Conservation (phyloP, 1,140 invertebrate species). For the Euura lappo region DNA sequence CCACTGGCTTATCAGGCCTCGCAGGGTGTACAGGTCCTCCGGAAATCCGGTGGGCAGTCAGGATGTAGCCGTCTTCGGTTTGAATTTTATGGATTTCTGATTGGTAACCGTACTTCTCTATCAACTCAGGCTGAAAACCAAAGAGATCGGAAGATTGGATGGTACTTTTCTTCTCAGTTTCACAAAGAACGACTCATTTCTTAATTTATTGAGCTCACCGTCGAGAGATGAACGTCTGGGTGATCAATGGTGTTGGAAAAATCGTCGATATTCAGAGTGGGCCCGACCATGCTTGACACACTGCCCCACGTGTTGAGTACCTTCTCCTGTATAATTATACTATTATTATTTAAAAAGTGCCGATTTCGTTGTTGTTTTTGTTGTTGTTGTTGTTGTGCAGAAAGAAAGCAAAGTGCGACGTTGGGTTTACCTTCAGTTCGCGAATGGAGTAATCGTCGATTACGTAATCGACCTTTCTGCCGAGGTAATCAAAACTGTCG, state of each 20-base stretch:
- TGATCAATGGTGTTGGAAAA: conserved; percentile 48
- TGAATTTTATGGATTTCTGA: conserved; percentile 60
- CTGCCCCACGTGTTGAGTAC: conserved; percentile 42
- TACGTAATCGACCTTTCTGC: conserved; percentile 40
- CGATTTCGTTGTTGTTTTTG: neutral
- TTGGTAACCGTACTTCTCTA: conserved; percentile 64
- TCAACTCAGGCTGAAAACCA: conserved; percentile 61
- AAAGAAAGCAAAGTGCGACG: neutral
- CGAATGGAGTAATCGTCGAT: conserved; percentile 38
- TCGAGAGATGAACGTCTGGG: conserved; percentile 45
- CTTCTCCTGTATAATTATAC: conserved; percentile 35
- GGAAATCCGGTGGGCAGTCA: conserved; percentile 65
- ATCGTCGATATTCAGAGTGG: conserved; percentile 43
- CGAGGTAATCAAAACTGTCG: conserved; percentile 37
- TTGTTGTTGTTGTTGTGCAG: too few species aligned
- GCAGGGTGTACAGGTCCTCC: conserved; percentile 43
- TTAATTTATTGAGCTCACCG: conserved; percentile 27
- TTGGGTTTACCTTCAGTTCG: conserved; percentile 38
- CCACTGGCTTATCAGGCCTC: conserved; percentile 39
- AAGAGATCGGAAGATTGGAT: neutral
- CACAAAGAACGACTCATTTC: conserved; percentile 25
- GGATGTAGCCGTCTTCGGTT: conserved; percentile 67
- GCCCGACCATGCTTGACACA: conserved; percentile 36
- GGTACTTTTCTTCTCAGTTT: neutral
- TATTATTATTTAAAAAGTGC: neutral